A percentile compares a stretch with the other conserved stretches of the same genome.
phyloP scores from a whole-genome alignment of 2,888 invertebrate species.

The Conistra vaccinii region DNA sequence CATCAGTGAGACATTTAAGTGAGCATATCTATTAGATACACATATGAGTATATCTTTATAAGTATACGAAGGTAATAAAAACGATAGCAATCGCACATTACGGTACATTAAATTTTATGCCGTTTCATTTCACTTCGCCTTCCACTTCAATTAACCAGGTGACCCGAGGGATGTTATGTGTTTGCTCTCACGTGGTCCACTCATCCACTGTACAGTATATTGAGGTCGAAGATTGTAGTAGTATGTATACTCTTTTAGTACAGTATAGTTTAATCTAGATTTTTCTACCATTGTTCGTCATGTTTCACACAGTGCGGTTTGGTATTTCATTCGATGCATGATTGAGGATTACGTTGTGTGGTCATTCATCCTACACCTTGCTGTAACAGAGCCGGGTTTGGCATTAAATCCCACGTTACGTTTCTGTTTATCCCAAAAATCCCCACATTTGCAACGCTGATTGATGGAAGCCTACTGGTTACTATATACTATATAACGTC shows the following conservation, averaged over 20 bases:
- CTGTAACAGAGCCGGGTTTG: constrained; percentile 8
- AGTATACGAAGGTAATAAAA: constrained; percentile 20
- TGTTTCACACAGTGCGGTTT: constrained; percentile 6
- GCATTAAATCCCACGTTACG: constrained; percentile 32
- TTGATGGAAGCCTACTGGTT: constrained; percentile 30
- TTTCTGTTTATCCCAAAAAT: constrained; percentile 48
- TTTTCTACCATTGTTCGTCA: neutral
- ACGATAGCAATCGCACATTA: constrained; percentile 35
- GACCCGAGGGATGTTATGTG: constrained; percentile 45
- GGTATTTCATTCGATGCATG: constrained; percentile 33
- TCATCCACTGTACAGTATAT: constrained; percentile 22
- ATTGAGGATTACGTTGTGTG: constrained; percentile 47
- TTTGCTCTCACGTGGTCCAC: constrained; percentile 20
- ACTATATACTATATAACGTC: neutral
- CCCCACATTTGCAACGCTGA: constrained; percentile 53
- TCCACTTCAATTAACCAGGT: constrained; percentile 57
- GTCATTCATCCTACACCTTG: constrained; percentile 40
- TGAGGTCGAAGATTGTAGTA: constrained; percentile 22
- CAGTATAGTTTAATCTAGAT: neutral
- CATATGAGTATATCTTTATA: neutral
- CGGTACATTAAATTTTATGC: constrained; percentile 57
- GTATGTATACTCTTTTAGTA: neutral
- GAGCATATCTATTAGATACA: neutral
- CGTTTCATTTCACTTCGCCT: constrained; percentile 54
- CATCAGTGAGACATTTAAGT: too few relatives aligned